Percentiles rank a stretch among this genome's conserved stretches.
phyloP scores from a whole-genome alignment of 37 sponge, comb jelly and placozoan species.

The Hormiphora californensis region DNA sequence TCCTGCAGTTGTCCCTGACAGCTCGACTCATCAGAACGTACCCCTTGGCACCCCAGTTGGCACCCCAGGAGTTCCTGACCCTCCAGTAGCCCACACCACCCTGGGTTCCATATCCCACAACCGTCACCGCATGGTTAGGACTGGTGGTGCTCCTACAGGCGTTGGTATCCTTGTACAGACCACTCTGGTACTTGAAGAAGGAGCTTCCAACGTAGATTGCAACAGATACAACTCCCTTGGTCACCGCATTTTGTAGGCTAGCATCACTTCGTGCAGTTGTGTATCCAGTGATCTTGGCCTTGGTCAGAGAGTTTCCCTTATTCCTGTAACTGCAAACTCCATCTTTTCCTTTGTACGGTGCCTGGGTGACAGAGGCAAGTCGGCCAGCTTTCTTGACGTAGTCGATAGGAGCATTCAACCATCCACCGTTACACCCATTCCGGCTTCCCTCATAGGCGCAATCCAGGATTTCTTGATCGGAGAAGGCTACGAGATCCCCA shows the following conservation, averaged over 20 bases:
- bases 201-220: neutral
- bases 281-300: neutral
- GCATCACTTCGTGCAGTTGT: neutral
- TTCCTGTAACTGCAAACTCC: neutral
- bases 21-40: neutral
- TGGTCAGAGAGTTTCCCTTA: neutral
- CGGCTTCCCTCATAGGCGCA: neutral
- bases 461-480: neutral
- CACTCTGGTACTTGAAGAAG: neutral
- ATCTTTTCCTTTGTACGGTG: neutral
- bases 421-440: neutral
- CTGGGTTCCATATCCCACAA: neutral
- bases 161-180: neutral
- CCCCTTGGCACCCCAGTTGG: neutral
- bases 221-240: neutral
- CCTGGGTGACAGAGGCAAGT: neutral
- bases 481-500: neutral
- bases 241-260: neutral
- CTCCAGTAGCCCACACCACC: neutral
- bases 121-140: neutral
- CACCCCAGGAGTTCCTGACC: neutral
- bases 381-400: neutral
- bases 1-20: neutral
- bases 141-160: neutral
- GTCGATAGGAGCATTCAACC: neutral